A percentile compares a stretch with the other conserved stretches of the same genome.
Evolutionary conservation across 1,140 invertebrate genomes (phyloP).

Genomic region (Rhagoletis zephyria): DNA sequence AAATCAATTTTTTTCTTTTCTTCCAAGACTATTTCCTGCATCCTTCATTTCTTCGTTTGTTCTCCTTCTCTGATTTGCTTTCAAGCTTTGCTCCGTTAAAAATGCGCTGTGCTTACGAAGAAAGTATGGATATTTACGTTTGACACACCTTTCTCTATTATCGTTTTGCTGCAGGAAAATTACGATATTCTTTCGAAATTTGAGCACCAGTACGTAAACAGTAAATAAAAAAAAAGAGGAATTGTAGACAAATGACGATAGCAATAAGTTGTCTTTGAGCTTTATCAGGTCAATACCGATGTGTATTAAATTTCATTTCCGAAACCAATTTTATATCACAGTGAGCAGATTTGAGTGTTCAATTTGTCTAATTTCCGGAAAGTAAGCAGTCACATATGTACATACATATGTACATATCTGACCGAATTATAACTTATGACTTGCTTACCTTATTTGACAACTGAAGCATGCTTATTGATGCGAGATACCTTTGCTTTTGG

Average conservation of each 20-base stretch:
- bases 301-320: slow-evolving; percentile 9
- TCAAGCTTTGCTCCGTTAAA: neutral
- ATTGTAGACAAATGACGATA: slow-evolving; percentile 1
- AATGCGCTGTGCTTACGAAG: neutral
- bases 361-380: slow-evolving; percentile 12
- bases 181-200: neutral
- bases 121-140: neutral
- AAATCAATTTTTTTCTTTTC: slow-evolving; percentile 14
- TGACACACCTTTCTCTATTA: neutral
- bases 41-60: neutral
- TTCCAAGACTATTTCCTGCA: neutral
- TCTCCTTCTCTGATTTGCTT: neutral
- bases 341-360: neutral
- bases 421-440: too few species aligned
- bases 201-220: too few species aligned
- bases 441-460: too few species aligned
- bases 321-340: neutral
- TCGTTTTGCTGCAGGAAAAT: neutral
- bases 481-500: too few species aligned
- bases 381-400: neutral
- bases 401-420: too few species aligned
- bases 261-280: slow-evolving; percentile 32
- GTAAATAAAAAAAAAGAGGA: neutral
- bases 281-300: neutral
- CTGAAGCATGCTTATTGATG: too few species aligned